Evolutionary conservation across 2,797 vertebrate genomes (phyloP).

Genomic region (Rhynchotus rufescens): DNA sequence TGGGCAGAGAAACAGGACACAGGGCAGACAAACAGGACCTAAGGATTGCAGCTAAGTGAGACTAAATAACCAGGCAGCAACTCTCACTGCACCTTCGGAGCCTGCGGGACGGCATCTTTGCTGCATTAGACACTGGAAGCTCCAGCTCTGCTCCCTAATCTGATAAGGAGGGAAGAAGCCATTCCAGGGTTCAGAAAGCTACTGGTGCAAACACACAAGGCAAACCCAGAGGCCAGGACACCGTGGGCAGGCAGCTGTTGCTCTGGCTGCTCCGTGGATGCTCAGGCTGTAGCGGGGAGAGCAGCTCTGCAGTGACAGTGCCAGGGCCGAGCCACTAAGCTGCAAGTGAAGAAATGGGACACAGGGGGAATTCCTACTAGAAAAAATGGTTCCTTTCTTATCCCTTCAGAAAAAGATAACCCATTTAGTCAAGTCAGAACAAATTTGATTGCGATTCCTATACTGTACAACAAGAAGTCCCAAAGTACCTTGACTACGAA

Average conservation of each 20-base stretch:
- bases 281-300: background rate
- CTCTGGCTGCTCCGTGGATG: background rate
- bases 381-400: background rate
- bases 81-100: background rate
- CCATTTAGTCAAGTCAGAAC: background rate
- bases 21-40: background rate
- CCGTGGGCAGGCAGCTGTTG: background rate
- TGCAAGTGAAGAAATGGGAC: background rate
- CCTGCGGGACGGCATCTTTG: background rate
- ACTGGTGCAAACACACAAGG: background rate
- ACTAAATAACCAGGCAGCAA: background rate
- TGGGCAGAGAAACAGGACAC: background rate
- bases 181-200: background rate
- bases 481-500: background rate
- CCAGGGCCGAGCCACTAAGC: background rate
- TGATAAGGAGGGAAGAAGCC: background rate
- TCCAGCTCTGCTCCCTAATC: background rate
- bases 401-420: background rate
- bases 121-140: background rate
- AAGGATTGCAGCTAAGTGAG: background rate
- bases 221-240: background rate
- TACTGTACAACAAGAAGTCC: background rate
- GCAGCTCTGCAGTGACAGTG: rapidly evolving
- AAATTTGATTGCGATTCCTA: background rate
- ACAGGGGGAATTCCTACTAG: background rate